Evolutionary conservation across 2,888 invertebrate genomes (phyloP), one percentile per base, ranked within the genome.

Genomic region (Eulithis prunata): DNA sequence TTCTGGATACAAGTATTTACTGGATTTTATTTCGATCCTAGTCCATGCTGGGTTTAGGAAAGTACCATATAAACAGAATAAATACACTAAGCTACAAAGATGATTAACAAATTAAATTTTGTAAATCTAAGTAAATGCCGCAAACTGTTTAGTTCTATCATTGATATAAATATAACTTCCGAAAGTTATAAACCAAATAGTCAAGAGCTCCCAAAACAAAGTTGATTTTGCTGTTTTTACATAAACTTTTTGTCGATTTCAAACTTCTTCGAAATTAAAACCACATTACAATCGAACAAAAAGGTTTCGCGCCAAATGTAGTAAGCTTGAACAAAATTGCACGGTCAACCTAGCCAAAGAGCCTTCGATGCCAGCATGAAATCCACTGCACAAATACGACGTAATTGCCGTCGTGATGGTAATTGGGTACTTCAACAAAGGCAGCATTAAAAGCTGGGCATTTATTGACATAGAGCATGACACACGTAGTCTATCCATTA

Each of bases 391-490:
- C 71, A 74, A 78, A 81, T 75, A 77, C 69, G 68, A 73, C 73
- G 74, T 85, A 82, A 86, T 84, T 81, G 79, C 80, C 78, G 75
- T 76, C 73, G 75, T 78, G 79, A 78, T 85, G 82, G 85, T 87
- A 86, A 89, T 87, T 88, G 84, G 79, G 79, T 83, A 84, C 82
- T 87, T 85, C 81, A 88, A 87, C 84, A 89, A 88, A 84, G 81
- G 83, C 78, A 78, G 76, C 82, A 85, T 87, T 88, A 85, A 88
- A 88, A 84, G 86, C 84, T 77, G 70, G 78, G 78, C 78, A 78
- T 84, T 82, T 86, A 88, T 88, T 87, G 88, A 86, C 83, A 85
- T 80, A 84, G 81, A 82, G 79, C 77, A 83, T 86, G 85, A 85
- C 83, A 81, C 82, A 82, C 79, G 76, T 75, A 77, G 75, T 71